phyloP scores from a whole-genome alignment of 2,113 vertebrate genomes.

The Beaufortia kweichowensis region DNA sequence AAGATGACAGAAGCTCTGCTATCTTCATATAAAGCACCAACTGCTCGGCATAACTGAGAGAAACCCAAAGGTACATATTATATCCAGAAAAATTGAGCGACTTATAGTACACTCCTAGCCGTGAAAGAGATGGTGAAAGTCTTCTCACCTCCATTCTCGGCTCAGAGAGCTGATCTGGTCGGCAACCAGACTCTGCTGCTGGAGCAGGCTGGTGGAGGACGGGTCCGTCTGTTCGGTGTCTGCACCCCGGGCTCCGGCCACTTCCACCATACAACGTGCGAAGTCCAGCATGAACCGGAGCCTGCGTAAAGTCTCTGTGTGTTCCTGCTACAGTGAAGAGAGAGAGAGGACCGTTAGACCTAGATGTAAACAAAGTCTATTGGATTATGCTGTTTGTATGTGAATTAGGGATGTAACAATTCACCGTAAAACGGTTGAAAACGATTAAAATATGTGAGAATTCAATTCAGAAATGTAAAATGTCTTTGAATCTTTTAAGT shows the following conservation, averaged over 20 bases:
- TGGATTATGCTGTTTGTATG: too few species aligned
- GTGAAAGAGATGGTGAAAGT: background rate
- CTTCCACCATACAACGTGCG: slow-evolving; percentile 86
- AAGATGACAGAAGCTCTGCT: slow-evolving; percentile 86
- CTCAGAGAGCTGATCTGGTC: slow-evolving; percentile 97
- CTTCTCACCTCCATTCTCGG: slow-evolving; percentile 89
- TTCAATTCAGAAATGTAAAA: too few species aligned
- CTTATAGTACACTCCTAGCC: too few species aligned
- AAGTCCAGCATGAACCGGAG: slow-evolving; percentile 90
- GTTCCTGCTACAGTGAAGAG: slow-evolving; percentile 84
- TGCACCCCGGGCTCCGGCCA: slow-evolving; percentile 79
- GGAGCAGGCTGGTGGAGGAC: slow-evolving; percentile 66
- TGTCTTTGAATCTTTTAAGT: too few species aligned
- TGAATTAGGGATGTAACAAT: too few species aligned
- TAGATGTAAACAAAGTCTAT: background rate
- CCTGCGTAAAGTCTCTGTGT: slow-evolving; percentile 86
- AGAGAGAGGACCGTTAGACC: background rate
- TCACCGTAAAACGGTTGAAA: too few species aligned
- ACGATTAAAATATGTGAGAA: too few species aligned
- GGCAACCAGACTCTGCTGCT: slow-evolving; percentile 89
- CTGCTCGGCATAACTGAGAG: slow-evolving; percentile 87
- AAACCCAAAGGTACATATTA: background rate
- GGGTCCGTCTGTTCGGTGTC: slow-evolving; percentile 60
- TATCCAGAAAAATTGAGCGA: too few species aligned
- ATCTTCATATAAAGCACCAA: slow-evolving; percentile 93